These are phyloP conservation scores for Trichogramma dendrolimi DNA, from an alignment of 2,888 invertebrate species.

Conservation along the genomic window DNA sequence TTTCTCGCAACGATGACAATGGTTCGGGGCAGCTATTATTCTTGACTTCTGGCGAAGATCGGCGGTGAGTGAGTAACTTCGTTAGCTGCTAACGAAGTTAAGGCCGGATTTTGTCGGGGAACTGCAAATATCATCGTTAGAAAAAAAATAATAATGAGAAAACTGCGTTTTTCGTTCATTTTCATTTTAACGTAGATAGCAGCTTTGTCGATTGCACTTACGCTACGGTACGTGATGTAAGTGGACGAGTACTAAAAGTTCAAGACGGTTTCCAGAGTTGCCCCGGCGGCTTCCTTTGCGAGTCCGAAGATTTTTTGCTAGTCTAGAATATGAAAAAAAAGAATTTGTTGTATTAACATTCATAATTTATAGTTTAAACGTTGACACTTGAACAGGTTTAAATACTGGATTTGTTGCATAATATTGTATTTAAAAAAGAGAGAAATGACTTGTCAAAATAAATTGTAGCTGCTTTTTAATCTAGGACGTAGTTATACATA, in stretches of 20 bases:
- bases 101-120: constrained; percentile 14
- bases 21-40: constrained; percentile 32
- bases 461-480: too few species aligned
- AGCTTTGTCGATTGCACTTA: constrained; percentile 32
- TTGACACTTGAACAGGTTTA: too few species aligned
- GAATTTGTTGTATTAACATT: background rate
- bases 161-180: background rate
- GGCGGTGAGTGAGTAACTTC: constrained; percentile 25
- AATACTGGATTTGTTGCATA: too few species aligned
- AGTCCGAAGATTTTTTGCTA: constrained; percentile 76
- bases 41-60: constrained; percentile 23
- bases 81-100: constrained; percentile 30
- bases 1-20: constrained; percentile 30
- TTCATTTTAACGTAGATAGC: background rate
- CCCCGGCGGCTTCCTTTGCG: constrained; percentile 80
- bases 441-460: too few species aligned
- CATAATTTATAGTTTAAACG: too few species aligned
- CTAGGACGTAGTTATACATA: too few species aligned
- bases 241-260: constrained; percentile 77
- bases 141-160: constrained; percentile 9
- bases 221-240: constrained; percentile 82
- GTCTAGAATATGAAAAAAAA: constrained; percentile 54
- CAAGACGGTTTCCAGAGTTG: constrained; percentile 79
- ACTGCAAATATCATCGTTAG: constrained; percentile 16
- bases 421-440: too few species aligned